Evolutionary conservation across 64 coral and sea anemone genomes (phyloP).

Genomic region (Montipora foliosa): DNA sequence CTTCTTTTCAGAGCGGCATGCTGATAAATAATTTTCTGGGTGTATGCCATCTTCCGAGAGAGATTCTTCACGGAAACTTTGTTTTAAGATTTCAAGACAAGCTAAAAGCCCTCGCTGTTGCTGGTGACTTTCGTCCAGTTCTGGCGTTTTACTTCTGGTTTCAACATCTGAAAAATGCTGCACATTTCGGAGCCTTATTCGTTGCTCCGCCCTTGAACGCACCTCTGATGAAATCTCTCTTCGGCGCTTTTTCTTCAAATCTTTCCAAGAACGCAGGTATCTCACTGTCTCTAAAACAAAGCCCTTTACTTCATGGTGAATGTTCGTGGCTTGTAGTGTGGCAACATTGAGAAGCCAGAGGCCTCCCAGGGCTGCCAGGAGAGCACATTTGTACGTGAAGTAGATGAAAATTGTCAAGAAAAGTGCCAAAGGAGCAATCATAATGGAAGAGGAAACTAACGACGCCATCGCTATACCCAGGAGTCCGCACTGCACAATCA

Average conservation of each 20-base stretch:
- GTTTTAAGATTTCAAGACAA: background rate
- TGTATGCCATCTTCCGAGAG: background rate
- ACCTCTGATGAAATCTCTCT: background rate
- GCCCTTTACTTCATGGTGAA: background rate
- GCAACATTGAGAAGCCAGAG: background rate
- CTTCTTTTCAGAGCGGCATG: background rate
- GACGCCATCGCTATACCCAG: background rate
- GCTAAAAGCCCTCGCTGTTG: background rate
- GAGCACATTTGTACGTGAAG: background rate
- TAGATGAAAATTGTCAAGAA: background rate
- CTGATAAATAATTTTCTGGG: background rate
- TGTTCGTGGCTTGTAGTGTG: background rate
- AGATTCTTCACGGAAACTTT: constrained; percentile 8
- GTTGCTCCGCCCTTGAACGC: background rate
- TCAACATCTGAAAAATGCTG: background rate
- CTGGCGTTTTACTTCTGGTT: background rate
- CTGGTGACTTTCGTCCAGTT: background rate
- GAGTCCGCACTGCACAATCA: constrained; percentile 10
- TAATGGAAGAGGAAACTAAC: background rate
- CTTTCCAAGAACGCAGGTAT: background rate
- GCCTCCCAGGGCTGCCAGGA: background rate
- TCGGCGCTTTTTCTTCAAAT: background rate
- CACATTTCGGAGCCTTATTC: background rate
- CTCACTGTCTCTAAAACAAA: background rate
- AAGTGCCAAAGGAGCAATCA: constrained; percentile 8